Base-by-base conservation (phyloP, 1,140 invertebrate species). In the Drosophila sp. region DNA sequence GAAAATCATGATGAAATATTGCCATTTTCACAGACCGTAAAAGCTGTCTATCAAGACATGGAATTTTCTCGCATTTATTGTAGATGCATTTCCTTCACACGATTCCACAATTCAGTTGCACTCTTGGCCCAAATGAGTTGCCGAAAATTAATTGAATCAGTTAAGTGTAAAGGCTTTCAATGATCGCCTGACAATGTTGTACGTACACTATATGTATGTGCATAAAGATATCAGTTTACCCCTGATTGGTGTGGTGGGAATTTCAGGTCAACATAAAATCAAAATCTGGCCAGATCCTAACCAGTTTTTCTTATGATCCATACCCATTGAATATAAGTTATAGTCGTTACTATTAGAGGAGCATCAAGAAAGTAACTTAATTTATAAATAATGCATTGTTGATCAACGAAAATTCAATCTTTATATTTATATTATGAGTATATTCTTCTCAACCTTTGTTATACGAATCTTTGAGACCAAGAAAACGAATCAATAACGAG, bases 91-190 rank as follows among this genome's bases (percentile, higher is more conserved):
- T 44, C 33, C 3, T 27, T 79, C 80, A 84, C 80, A 79, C 66
- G 70, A 61, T 29, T 33, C 17, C 41, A 63, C 40, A 30, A 30
- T 30, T 30, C 30, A 30, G 2, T 30, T 30, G 25, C 41, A 63
- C 40, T 27, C 57, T 17, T 63, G 61, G 56, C 25, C 68, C 60
- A 41, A 66, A 29, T 23, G 54, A 62, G 58, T 70, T 47, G 32
- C 23, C 17, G 44, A 58, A 44, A 74, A 70, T 72, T 80, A 76
- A 58, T 72, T 70, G 56, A 85, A 47, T 72, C 85, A 89, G 80
- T 85, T 90, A 55, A 79, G 84, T 89, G 84, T 75, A 89, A 85
- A 41, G 85, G 84, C 78, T 90, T 89, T 77, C 80, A 87, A 56
- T 66, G 70, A 84, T 90, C 80, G 79, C 76, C 32, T 25, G 32